Evolutionary conservation across 2,113 vertebrate genomes (phyloP).

Genomic region (Sorex fumeus): DNA sequence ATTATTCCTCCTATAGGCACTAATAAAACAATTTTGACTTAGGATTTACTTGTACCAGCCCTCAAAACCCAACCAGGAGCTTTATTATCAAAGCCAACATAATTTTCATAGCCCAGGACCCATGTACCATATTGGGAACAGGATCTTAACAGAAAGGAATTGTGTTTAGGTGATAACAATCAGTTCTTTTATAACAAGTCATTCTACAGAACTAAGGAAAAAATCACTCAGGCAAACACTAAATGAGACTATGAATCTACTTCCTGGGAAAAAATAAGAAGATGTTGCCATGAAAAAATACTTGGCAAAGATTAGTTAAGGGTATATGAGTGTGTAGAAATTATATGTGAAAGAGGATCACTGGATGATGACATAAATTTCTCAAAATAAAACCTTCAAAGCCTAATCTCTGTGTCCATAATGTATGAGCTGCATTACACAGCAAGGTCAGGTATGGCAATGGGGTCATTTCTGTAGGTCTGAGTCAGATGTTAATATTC

Average conservation of each 20-base stretch:
- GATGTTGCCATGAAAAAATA: no score
- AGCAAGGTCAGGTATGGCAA: not conserved
- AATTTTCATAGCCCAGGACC: not conserved
- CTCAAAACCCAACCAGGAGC: not conserved
- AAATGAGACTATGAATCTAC: not conserved
- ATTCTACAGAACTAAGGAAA: not conserved
- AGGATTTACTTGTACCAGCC: conserved; percentile 11
- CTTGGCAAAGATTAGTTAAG: not conserved
- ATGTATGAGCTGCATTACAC: not conserved
- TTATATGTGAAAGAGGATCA: not conserved
- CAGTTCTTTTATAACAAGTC: not conserved
- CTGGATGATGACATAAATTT: not conserved
- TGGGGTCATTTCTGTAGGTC: not conserved
- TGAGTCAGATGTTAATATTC: conserved; percentile 57
- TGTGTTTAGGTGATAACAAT: not conserved
- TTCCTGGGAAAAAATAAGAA: not conserved
- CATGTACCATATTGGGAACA: not conserved
- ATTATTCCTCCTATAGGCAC: conserved; percentile 27
- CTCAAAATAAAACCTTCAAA: not conserved
- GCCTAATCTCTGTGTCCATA: not conserved
- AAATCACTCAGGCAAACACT: not conserved
- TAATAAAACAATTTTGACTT: conserved; percentile 41
- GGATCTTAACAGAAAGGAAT: not conserved
- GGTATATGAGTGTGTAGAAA: not conserved
- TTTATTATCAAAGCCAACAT: not conserved